phyloP scores from a whole-genome alignment of 2,113 vertebrate genomes.

The Phalacrocorax brasilianus region DNA sequence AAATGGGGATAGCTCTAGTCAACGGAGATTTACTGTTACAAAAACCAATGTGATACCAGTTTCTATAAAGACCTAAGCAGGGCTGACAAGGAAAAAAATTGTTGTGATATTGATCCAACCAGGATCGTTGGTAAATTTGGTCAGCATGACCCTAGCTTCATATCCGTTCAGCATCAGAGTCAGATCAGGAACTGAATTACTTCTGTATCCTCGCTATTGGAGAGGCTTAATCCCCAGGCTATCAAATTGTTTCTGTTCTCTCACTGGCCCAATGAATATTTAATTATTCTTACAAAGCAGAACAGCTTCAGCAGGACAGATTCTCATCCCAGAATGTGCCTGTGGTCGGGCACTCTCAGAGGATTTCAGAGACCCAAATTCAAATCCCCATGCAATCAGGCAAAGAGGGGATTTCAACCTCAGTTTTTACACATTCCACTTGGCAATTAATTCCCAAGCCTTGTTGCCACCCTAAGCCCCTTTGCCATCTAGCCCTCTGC shows the following conservation, averaged over 20 bases:
- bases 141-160: neutral
- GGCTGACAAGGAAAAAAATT: neutral
- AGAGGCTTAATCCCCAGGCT: slow-evolving; percentile 65
- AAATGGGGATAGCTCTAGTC: neutral
- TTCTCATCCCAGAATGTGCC: slow-evolving; percentile 63
- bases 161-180: neutral
- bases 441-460: slow-evolving; percentile 19
- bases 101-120: neutral
- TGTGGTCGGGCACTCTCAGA: slow-evolving; percentile 55
- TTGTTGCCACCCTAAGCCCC: neutral
- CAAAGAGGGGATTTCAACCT: slow-evolving; percentile 63
- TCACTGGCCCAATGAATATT: slow-evolving; percentile 71
- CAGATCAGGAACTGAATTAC: slow-evolving; percentile 51
- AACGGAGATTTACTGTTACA: neutral
- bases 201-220: slow-evolving; percentile 42
- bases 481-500: neutral
- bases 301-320: slow-evolving; percentile 67
- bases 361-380: slow-evolving; percentile 70
- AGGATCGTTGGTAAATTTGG: neutral
- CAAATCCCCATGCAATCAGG: slow-evolving; percentile 46
- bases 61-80: neutral
- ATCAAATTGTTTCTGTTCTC: slow-evolving; percentile 69
- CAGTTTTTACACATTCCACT: slow-evolving; percentile 48
- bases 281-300: slow-evolving; percentile 71
- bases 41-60: neutral